Conservation (phyloP, 2,888 invertebrate genomes). For the Phoronis australis region DNA sequence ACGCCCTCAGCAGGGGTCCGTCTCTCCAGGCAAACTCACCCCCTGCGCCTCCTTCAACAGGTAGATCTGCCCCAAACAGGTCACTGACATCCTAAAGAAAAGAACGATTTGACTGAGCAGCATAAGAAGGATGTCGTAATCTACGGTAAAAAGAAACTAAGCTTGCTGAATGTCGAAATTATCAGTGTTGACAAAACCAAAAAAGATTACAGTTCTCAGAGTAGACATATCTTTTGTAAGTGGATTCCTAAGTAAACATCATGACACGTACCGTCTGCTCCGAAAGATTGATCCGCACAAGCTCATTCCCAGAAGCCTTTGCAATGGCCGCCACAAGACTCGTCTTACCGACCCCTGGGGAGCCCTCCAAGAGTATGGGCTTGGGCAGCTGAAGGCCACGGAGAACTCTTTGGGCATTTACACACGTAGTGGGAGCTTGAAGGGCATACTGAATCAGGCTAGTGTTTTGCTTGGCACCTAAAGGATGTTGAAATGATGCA, state of each 20-base stretch:
- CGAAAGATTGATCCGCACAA: slow-evolving; percentile 92
- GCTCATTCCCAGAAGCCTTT: slow-evolving; percentile 71
- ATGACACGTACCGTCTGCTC: slow-evolving; percentile 80
- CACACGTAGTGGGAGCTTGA: slow-evolving; percentile 55
- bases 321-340: slow-evolving; percentile 88
- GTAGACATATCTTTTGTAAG: too few relatives aligned
- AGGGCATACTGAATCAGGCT: slow-evolving; percentile 29
- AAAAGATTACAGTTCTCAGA: not conserved
- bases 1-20: slow-evolving; percentile 87
- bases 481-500: too few relatives aligned
- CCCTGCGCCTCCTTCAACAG: slow-evolving; percentile 75
- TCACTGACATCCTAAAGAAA: slow-evolving; percentile 81
- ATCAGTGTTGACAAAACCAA: not conserved
- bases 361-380: slow-evolving; percentile 85
- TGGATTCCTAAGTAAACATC: too few relatives aligned
- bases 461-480: too few relatives aligned
- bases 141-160: too few relatives aligned
- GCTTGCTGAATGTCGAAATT: not conserved
- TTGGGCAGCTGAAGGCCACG: slow-evolving; percentile 78
- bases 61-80: slow-evolving; percentile 95
- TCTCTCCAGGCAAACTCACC: slow-evolving; percentile 94
- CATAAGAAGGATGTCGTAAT: too few relatives aligned
- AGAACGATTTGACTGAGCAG: too few relatives aligned
- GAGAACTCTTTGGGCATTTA: slow-evolving; percentile 77
- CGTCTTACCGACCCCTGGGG: slow-evolving; percentile 98